Conservation (phyloP, 2,888 invertebrate species). For the Punctoribates punctum region DNA sequence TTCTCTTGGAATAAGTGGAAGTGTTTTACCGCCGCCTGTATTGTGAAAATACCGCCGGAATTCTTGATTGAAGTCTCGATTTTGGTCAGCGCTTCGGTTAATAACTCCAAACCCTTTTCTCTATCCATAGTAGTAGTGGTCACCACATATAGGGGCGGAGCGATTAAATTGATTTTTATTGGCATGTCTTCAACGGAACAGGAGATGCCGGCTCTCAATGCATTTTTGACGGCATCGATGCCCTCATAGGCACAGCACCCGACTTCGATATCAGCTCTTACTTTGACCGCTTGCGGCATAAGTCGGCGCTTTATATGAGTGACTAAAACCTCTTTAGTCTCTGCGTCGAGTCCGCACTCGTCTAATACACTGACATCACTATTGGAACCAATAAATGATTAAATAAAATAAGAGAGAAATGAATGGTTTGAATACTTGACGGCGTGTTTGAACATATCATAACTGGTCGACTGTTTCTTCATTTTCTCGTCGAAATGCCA, state of each 20-base stretch:
- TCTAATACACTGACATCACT: conserved; percentile 92
- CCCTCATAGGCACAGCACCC: conserved; percentile 96
- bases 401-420: conserved; percentile 38
- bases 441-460: conserved; percentile 97
- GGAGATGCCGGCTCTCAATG: conserved; percentile 81
- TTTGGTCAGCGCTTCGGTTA: conserved; percentile 82
- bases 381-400: conserved; percentile 46
- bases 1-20: conserved; percentile 51
- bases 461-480: conserved; percentile 90
- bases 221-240: conserved; percentile 92
- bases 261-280: conserved; percentile 83
- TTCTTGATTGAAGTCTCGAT: conserved; percentile 75
- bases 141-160: conserved; percentile 97
- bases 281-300: conserved; percentile 95
- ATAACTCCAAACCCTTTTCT: conserved; percentile 80
- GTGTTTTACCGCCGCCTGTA: conserved; percentile 81
- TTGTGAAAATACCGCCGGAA: conserved; percentile 83
- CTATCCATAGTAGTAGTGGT: conserved; percentile 97
- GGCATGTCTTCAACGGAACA: conserved; percentile 89
- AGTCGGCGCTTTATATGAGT: conserved; percentile 92
- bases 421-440: conserved; percentile 65
- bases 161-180: conserved; percentile 97
- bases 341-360: conserved; percentile 89
- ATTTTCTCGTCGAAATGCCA: conserved; percentile 98
- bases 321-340: conserved; percentile 84